Evolutionary conservation across 2,113 vertebrate species (phyloP).

Genomic region (Cheilinus undulatus): DNA sequence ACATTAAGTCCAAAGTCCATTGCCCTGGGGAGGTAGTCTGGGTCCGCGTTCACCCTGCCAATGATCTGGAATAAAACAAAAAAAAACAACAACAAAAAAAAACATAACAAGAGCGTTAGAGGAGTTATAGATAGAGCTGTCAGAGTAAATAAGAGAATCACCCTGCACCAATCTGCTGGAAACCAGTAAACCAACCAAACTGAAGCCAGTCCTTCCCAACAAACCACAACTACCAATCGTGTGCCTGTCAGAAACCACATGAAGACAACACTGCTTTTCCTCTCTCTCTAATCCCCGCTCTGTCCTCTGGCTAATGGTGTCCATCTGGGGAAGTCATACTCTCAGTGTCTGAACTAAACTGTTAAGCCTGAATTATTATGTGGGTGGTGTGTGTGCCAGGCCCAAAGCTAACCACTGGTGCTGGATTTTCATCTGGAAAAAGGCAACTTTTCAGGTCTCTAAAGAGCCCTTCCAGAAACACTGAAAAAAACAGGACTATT

Average conservation of each 20-base stretch:
- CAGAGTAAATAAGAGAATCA: background rate
- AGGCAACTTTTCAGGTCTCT: background rate
- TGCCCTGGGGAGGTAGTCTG: constrained; percentile 94
- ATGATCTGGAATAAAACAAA: constrained; percentile 87
- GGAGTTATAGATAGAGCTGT: constrained; percentile 17
- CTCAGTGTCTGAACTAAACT: constrained; percentile 33
- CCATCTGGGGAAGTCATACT: constrained; percentile 63
- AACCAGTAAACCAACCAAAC: constrained; percentile 40
- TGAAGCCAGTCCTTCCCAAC: constrained; percentile 27
- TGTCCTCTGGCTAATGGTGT: constrained; percentile 41
- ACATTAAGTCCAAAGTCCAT: constrained; percentile 95
- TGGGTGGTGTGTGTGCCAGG: constrained; percentile 34
- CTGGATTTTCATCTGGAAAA: constrained; percentile 25
- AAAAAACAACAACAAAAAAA: constrained; percentile 10
- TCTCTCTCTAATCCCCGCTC: constrained; percentile 52
- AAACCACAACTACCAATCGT: constrained; percentile 40
- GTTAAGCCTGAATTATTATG: constrained; percentile 35
- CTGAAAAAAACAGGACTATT: constrained; percentile 28
- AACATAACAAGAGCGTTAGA: constrained; percentile 7
- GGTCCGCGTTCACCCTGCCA: constrained; percentile 95
- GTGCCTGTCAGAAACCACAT: constrained; percentile 56
- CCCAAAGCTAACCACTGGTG: constrained; percentile 16
- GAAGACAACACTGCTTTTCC: constrained; percentile 44
- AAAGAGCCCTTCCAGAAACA: constrained; percentile 1
- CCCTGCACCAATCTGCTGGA: constrained; percentile 15